Percentiles rank a stretch among this genome's conserved stretches.
These are phyloP conservation scores for Alexandromys fortis DNA, from an alignment of 2,113 vertebrate species.

Conservation along the genomic window DNA sequence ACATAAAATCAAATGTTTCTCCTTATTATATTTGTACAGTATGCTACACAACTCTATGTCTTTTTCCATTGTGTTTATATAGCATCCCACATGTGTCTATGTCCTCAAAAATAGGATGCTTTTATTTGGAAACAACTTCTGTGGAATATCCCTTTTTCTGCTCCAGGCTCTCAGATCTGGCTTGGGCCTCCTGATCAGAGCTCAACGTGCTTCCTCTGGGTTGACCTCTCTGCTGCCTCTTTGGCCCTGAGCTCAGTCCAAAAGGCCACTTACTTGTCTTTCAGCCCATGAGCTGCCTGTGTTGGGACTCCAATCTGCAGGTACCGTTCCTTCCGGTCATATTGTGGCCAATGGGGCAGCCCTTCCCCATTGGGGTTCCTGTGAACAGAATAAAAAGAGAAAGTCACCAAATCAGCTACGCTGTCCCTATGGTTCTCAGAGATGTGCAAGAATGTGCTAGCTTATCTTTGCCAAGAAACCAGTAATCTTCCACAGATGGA, in stretches of 20 bases:
- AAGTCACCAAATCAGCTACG: not conserved
- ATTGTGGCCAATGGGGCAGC: conserved; percentile 62
- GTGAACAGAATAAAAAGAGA: conserved; percentile 11
- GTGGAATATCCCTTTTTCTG: accelerated
- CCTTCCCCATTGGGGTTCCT: conserved; percentile 77
- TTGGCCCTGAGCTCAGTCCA: conserved; percentile 54
- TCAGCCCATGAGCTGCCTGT: conserved; percentile 56
- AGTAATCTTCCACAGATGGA: not conserved
- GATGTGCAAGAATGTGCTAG: not conserved
- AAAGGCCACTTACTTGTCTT: conserved; percentile 66
- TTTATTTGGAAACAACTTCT: not conserved
- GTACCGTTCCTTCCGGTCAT: conserved; percentile 65
- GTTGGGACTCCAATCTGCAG: conserved; percentile 47
- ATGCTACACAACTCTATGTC: not conserved
- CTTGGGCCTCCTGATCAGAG: not conserved
- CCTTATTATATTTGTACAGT: not conserved
- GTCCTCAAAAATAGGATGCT: not conserved
- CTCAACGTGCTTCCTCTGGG: not conserved
- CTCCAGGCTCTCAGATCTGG: accelerated
- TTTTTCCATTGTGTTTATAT: not conserved
- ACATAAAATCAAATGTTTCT: not conserved
- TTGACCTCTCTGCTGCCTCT: not conserved
- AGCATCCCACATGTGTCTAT: not conserved
- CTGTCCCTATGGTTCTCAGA: not conserved
- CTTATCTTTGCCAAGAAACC: not conserved